Conservation (phyloP, 1,140 invertebrate genomes). For the Oreohelix idahoensis region DNA sequence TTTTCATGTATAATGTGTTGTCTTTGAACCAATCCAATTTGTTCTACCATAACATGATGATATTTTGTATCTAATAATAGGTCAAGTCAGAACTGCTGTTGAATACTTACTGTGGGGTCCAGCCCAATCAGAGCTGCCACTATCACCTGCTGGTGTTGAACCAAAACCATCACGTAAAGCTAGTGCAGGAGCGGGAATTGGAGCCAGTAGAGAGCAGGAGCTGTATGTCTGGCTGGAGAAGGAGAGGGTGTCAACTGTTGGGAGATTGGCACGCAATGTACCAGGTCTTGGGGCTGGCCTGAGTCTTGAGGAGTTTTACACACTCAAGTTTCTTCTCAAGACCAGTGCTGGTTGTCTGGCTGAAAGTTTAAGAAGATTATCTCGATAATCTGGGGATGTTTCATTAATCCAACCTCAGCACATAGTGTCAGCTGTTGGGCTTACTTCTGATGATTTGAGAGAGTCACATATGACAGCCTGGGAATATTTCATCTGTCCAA, state of each 20-base stretch:
- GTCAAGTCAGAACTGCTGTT: conserved; percentile 58
- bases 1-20: too few species aligned
- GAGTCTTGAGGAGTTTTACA: conserved; percentile 62
- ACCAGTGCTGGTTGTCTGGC: conserved; percentile 63
- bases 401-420: not conserved
- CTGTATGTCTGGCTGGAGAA: conserved; percentile 65
- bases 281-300: conserved; percentile 43
- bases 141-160: not conserved
- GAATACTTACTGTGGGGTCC: conserved; percentile 68
- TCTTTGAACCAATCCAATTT: too few species aligned
- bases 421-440: not conserved
- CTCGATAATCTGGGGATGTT: not conserved
- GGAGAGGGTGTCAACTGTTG: conserved; percentile 55
- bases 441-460: too few species aligned
- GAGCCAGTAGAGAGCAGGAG: conserved; percentile 59
- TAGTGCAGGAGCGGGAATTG: not conserved
- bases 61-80: too few species aligned
- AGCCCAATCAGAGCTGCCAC: conserved; percentile 41
- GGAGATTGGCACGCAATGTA: conserved; percentile 53
- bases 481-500: too few species aligned
- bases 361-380: conserved; percentile 58
- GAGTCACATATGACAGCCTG: too few species aligned
- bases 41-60: too few species aligned
- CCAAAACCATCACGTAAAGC: not conserved
- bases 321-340: conserved; percentile 67